A percentile compares a stretch with the other conserved stretches of the same genome.
phyloP scores from a whole-genome alignment of 1,140 invertebrate species.

The Watersipora subatra region DNA sequence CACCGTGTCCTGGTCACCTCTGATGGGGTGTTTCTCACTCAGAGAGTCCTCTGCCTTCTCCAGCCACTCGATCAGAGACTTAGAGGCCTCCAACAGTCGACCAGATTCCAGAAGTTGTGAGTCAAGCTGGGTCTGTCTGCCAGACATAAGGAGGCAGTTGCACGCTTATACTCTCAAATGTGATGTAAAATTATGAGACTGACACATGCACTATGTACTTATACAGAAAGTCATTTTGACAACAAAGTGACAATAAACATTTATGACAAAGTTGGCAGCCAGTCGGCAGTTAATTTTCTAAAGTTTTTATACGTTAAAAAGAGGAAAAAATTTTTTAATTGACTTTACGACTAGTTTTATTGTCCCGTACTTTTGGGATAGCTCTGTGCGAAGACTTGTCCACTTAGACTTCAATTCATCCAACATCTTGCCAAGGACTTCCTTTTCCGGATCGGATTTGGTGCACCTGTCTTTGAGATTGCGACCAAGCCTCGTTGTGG shows the following conservation, averaged over 20 bases:
- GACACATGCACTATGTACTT: too few relatives aligned
- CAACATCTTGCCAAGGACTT: constrained; percentile 65
- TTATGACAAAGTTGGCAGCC: too few relatives aligned
- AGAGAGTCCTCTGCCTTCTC: constrained; percentile 59
- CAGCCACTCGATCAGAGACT: constrained; percentile 84
- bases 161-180: too few relatives aligned
- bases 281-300: too few relatives aligned
- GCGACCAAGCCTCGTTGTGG: constrained; percentile 82
- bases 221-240: too few relatives aligned
- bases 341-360: not conserved
- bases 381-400: constrained; percentile 82
- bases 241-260: too few relatives aligned
- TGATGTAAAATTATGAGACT: too few relatives aligned
- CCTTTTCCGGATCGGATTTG: constrained; percentile 65
- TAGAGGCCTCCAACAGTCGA: constrained; percentile 87
- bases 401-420: constrained; percentile 85
- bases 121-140: constrained; percentile 74
- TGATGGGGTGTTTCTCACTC: constrained; percentile 64
- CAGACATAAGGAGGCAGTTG: constrained; percentile 17
- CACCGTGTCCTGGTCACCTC: constrained; percentile 90
- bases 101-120: constrained; percentile 84
- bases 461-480: constrained; percentile 84
- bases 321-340: too few relatives aligned
- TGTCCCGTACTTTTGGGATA: constrained; percentile 56
- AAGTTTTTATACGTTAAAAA: too few relatives aligned